These are phyloP conservation scores for Corella eumyota DNA, from an alignment of 23 tunicate species.

Conservation along the genomic window DNA sequence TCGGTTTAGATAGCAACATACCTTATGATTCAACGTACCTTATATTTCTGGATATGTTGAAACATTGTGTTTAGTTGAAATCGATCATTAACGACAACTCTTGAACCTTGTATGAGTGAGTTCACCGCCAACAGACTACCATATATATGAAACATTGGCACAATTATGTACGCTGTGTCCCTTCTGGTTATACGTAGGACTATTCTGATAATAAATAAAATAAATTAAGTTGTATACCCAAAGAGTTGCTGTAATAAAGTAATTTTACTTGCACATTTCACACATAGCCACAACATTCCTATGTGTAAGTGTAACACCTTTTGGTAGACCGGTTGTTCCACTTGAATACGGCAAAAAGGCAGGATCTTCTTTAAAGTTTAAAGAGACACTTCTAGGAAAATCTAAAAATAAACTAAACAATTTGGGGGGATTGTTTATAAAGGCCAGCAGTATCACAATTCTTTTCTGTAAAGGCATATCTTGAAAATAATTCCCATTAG, in stretches of 20 bases:
- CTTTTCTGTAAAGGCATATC: no score
- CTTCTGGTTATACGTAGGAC: background rate
- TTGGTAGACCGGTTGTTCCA: slow-evolving; percentile 84
- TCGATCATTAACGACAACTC: slow-evolving; percentile 14
- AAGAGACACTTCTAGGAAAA: slow-evolving; percentile 11
- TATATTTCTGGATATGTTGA: slow-evolving; percentile 22
- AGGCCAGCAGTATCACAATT: no score
- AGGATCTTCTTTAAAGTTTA: slow-evolving; percentile 9
- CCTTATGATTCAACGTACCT: no score
- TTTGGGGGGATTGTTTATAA: no score
- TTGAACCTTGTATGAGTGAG: background rate
- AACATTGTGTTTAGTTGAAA: slow-evolving; percentile 14
- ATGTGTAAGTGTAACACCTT: slow-evolving; percentile 74
- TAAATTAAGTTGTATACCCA: no score
- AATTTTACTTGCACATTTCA: background rate
- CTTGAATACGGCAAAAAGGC: slow-evolving; percentile 56
- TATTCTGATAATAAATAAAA: slow-evolving; percentile 9
- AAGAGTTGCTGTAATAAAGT: no score
- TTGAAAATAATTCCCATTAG: no score
- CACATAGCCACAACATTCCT: slow-evolving; percentile 17
- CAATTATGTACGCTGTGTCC: slow-evolving; percentile 2
- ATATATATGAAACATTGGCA: slow-evolving; percentile 48
- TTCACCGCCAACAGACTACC: slow-evolving; percentile 15
- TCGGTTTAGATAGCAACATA: no score
- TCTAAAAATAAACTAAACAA: slow-evolving; percentile 13